Conservation (phyloP, 2,113 vertebrate species). For the Beaufortia kweichowensis region DNA sequence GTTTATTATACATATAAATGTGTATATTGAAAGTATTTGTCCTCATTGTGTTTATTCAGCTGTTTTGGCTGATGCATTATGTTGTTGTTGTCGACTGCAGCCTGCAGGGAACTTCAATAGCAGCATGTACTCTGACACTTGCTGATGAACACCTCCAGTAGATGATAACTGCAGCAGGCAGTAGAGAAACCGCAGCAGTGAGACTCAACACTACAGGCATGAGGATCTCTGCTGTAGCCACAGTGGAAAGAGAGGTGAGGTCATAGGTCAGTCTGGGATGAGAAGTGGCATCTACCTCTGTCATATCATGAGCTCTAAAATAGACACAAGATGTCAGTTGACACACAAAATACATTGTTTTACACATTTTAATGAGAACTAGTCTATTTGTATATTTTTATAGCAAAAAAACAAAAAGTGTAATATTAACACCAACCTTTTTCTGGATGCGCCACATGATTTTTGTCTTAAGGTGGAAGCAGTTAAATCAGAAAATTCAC, state of each 20-base stretch:
- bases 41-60: not conserved
- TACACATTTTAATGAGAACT: not conserved
- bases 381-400: not conserved
- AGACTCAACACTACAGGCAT: constrained; percentile 37
- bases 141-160: constrained; percentile 49
- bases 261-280: not conserved
- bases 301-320: constrained; percentile 40
- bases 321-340: not conserved
- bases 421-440: constrained; percentile 52
- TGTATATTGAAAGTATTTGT: not conserved
- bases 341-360: not conserved
- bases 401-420: too few species aligned
- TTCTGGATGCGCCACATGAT: constrained; percentile 18
- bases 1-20: not conserved
- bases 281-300: not conserved
- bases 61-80: not conserved
- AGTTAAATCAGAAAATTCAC: constrained; percentile 57
- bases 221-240: not conserved
- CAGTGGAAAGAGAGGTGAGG: not conserved
- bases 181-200: constrained; percentile 48
- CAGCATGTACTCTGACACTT: constrained; percentile 55
- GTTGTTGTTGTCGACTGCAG: constrained; percentile 3
- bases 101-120: constrained; percentile 27
- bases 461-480: constrained; percentile 43
- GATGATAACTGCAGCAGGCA: constrained; percentile 45